Conservation (phyloP, 2,797 vertebrate species). For the Neoniphon sammara region DNA sequence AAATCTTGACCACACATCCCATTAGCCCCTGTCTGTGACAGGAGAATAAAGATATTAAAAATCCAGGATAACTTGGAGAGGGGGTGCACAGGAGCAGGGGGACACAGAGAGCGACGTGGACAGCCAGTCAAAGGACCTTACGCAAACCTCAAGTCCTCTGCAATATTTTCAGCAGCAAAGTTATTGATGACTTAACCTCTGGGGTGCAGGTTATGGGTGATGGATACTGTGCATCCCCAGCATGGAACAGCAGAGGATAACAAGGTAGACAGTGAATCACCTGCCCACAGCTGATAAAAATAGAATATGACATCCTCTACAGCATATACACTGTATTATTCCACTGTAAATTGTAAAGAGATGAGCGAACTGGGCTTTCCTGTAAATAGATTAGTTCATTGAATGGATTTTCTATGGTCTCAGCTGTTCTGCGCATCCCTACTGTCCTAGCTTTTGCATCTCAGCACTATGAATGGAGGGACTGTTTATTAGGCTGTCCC, state of each 20-base stretch:
- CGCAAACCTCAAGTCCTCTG: conserved; percentile 83
- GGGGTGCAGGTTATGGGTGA: conserved; percentile 85
- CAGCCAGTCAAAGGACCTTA: conserved; percentile 82
- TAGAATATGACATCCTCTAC: conserved; percentile 78
- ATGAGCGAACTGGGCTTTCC: conserved; percentile 67
- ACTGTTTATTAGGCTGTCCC: conserved; percentile 77
- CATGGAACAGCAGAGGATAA: conserved; percentile 83
- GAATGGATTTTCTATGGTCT: conserved; percentile 70
- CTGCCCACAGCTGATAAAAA: conserved; percentile 84
- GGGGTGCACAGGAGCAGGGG: conserved; percentile 73
- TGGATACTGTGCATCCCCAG: conserved; percentile 82
- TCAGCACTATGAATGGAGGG: conserved; percentile 71
- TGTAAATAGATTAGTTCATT: conserved; percentile 77
- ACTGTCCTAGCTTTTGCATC: conserved; percentile 74
- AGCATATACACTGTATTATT: conserved; percentile 68
- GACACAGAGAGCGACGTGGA: conserved; percentile 62
- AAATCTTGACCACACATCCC: conserved; percentile 99
- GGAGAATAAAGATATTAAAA: conserved; percentile 89
- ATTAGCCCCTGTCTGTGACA: conserved; percentile 99
- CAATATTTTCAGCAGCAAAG: conserved; percentile 81
- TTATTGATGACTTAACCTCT: conserved; percentile 88
- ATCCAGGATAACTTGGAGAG: conserved; percentile 76
- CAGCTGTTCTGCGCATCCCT: conserved; percentile 72
- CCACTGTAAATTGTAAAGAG: conserved; percentile 68
- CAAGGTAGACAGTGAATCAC: conserved; percentile 86